A percentile compares a stretch with the other conserved stretches of the same genome.
Conservation (phyloP, 1,140 invertebrate genomes). For the Drosophila nikananu region DNA sequence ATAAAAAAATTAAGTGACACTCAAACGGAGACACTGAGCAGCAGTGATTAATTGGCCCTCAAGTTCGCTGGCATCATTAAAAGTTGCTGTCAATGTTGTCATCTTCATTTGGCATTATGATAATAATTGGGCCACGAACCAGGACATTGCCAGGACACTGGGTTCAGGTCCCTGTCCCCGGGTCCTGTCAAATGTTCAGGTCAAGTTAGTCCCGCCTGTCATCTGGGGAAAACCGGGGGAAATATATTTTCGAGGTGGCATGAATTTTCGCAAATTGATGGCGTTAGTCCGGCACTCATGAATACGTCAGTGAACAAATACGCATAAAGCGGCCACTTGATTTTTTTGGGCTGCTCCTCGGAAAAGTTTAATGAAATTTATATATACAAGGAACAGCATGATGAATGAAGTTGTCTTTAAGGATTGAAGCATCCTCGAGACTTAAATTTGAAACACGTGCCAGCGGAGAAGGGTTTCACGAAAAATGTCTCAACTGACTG, state of each 20-base stretch:
- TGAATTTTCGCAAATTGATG: constrained; percentile 64
- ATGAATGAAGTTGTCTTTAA: constrained; percentile 63
- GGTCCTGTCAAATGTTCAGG: constrained; percentile 65
- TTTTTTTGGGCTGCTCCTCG: constrained; percentile 54
- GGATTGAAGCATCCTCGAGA: constrained; percentile 22
- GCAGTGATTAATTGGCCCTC: constrained; percentile 79
- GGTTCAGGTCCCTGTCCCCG: constrained; percentile 14
- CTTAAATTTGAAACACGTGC: constrained; percentile 51
- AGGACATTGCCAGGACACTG: constrained; percentile 22
- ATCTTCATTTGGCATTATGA: constrained; percentile 82
- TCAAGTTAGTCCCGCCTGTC: constrained; percentile 45
- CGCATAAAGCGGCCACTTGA: constrained; percentile 72
- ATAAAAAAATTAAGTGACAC: constrained; percentile 79
- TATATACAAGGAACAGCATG: constrained; percentile 64
- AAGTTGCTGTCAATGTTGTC: constrained; percentile 75
- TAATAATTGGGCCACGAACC: constrained; percentile 72
- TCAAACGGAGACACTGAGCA: constrained; percentile 38
- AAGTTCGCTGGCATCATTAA: constrained; percentile 68
- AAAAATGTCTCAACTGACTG: constrained; percentile 11
- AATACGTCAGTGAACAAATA: constrained; percentile 75
- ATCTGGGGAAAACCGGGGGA: not conserved
- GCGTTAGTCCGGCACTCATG: constrained; percentile 67
- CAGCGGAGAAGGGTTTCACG: constrained; percentile 30
- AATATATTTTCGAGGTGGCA: constrained; percentile 4
- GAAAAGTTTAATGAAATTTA: constrained; percentile 79